Evolutionary conservation across 1,140 invertebrate species (phyloP), one percentile per base, ranked within the genome.

Genomic region (Brachionus plicatilis): DNA sequence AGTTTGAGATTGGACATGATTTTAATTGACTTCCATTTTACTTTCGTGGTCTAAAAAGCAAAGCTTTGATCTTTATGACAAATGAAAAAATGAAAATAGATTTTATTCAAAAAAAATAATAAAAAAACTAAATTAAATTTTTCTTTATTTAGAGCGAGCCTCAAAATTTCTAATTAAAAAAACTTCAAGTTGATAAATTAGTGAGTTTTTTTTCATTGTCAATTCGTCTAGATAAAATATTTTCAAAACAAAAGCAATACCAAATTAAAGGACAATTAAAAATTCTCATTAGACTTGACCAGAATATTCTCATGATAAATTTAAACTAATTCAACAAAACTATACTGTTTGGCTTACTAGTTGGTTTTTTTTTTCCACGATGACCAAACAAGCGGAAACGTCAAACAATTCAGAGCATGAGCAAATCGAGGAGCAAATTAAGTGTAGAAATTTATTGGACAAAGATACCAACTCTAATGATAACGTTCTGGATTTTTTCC

Each of bases 301-400:
- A 53, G 47, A 53, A 53, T 60, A 60, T 60, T 60, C 33, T 68
- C 33, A 33, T 68, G 29, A 33, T 29, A 68, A 33, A n/a, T 68
- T 37, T 29, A 12, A 20, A 14, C 14, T 12, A 41, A 68, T 33
- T 9, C 14, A 29, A 33, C 17, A 68, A 68, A 68, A 68, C 8
- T 37, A 33, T 33, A 68, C 33, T 33, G 27, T 68, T 37, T 68
- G 14, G 27, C 33, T 68, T 12, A 9, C 8, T 68, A 9, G 29
- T 68, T 7, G 1, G 17, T 6, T 8, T 14, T 68, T 68, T 37
- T 8, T 14, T 68, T 68, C 33, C 27, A 72, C 7, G 20, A 72
- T 72, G 68, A 72, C 68, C 37, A 72, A 72, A 72, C 68, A 72
- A 72, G 68, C 68, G 68, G 68, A 72, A 72, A 72, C 41, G 37